These are phyloP conservation scores for Melanocharis versteri DNA, from an alignment of 2,113 vertebrate species.

Conservation along the genomic window DNA sequence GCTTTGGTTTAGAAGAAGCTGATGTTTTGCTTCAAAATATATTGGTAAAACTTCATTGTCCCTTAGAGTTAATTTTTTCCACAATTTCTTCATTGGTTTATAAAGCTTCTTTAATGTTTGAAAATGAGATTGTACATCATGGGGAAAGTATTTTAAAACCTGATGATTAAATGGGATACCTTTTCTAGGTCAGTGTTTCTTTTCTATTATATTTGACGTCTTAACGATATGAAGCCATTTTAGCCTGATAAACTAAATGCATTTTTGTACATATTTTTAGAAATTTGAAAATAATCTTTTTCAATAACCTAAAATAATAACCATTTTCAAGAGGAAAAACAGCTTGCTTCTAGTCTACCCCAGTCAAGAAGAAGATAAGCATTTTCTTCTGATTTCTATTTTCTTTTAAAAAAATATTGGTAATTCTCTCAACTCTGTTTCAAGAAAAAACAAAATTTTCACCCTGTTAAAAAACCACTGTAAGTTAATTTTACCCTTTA, in stretches of 20 bases:
- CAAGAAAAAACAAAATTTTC: constrained; percentile 37
- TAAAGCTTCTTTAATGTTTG: not conserved
- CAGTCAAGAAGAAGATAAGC: not conserved
- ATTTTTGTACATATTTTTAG: constrained; percentile 1
- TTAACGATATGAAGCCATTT: not conserved
- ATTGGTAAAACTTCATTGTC: not conserved
- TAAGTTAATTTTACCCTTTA: constrained; percentile 73
- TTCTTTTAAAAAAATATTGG: not conserved
- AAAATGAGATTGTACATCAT: not conserved
- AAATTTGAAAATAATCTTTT: not conserved
- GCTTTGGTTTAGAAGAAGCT: not conserved
- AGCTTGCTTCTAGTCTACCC: not conserved
- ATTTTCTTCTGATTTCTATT: not conserved
- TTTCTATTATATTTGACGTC: not conserved
- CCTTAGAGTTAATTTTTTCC: not conserved
- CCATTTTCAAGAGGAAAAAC: not conserved
- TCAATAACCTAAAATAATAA: not conserved
- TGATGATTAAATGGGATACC: not conserved
- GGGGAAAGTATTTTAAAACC: not conserved
- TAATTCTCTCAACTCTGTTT: constrained; percentile 30
- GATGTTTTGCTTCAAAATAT: not conserved
- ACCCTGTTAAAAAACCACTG: constrained; percentile 30
- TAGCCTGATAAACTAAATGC: not conserved
- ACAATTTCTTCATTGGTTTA: not conserved
- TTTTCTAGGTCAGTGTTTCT: constrained; percentile 32